These are phyloP conservation scores for Rhinophrynus dorsalis DNA, from an alignment of 2,797 vertebrate genomes.

Conservation along the genomic window DNA sequence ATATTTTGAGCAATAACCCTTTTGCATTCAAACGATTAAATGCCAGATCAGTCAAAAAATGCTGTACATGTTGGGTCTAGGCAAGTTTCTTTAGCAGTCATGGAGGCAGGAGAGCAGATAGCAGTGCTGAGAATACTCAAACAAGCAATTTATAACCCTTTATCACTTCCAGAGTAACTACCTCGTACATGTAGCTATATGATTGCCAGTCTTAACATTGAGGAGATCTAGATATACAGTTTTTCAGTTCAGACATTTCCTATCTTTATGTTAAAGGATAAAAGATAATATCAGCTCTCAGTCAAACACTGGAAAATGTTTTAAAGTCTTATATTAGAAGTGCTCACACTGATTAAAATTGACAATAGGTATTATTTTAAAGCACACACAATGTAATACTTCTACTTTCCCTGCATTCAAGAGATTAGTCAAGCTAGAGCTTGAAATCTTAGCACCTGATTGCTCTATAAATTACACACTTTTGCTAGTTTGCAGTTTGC, in stretches of 20 bases:
- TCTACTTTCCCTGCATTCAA: background rate
- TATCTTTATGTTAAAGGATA: background rate
- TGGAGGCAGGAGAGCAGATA: no score
- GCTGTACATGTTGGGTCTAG: no score
- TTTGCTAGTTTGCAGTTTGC: background rate
- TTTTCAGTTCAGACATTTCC: background rate
- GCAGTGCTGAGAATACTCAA: no score
- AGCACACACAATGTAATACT: background rate
- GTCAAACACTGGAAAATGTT: background rate
- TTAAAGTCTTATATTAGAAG: background rate
- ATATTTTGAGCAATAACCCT: no score
- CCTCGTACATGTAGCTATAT: background rate
- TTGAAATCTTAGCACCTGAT: background rate
- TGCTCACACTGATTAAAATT: conserved; percentile 14
- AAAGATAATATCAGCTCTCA: conserved; percentile 1
- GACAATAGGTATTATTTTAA: conserved; percentile 29
- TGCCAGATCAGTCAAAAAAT: no score
- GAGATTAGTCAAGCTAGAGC: conserved; percentile 3
- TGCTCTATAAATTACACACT: conserved; percentile 10
- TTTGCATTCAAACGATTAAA: no score
- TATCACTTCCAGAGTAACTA: background rate
- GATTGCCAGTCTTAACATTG: background rate
- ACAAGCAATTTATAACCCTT: no score
- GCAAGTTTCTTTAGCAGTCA: no score
- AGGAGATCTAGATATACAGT: conserved; percentile 3